phyloP scores from a whole-genome alignment of 2,797 vertebrate genomes.

The Pangasius macronema region DNA sequence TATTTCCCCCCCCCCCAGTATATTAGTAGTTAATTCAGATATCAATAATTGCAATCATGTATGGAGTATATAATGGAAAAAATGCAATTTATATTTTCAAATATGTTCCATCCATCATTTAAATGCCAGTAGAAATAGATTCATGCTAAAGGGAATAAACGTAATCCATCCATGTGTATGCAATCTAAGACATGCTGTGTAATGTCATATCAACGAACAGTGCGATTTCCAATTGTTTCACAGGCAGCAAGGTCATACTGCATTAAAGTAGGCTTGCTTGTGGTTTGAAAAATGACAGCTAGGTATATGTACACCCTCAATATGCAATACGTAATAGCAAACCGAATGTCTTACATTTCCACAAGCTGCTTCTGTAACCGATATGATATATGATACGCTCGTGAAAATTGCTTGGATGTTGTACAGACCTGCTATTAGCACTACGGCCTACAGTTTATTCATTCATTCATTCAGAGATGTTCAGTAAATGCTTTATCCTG shows the following conservation, averaged over 20 bases:
- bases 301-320: conserved; percentile 23
- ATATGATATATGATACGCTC: neutral
- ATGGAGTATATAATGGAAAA: neutral
- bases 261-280: conserved; percentile 28
- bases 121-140: neutral
- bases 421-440: neutral
- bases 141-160: neutral
- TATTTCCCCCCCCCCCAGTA: neutral
- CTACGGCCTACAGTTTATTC: neutral
- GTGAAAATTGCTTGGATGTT: neutral
- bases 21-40: conserved; percentile 11
- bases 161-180: conserved; percentile 16
- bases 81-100: conserved; percentile 8
- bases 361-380: neutral
- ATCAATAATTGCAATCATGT: conserved; percentile 6
- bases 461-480: conserved; percentile 6
- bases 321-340: conserved; percentile 1
- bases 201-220: conserved; percentile 24
- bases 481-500: neutral
- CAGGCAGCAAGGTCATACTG: conserved; percentile 18
- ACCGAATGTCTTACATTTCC: conserved; percentile 3
- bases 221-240: conserved; percentile 20
- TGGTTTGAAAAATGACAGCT: conserved; percentile 16
- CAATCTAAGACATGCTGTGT: conserved; percentile 17
- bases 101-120: conserved; percentile 31